These are phyloP conservation scores for Calliphora vicina DNA, from an alignment of 1,140 invertebrate genomes.

Conservation along the genomic window DNA sequence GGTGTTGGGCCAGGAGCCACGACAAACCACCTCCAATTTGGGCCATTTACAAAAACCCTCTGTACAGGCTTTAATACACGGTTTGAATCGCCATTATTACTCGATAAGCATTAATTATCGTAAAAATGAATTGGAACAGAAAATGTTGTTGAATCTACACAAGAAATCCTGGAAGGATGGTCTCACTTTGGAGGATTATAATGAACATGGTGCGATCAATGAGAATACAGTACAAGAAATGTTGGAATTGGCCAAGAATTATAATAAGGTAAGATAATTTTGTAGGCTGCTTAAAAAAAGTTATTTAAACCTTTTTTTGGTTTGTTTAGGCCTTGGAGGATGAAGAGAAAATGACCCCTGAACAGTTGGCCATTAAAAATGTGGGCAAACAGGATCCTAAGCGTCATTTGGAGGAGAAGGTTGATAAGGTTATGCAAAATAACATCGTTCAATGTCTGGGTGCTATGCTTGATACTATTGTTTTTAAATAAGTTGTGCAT, in stretches of 20 bases:
- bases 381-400: conserved; percentile 99
- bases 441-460: conserved; percentile 99
- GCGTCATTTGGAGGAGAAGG: conserved; percentile 98
- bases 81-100: conserved; percentile 98
- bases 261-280: conserved; percentile 83
- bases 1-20: conserved; percentile 97
- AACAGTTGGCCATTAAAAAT: conserved; percentile 99
- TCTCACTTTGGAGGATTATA: conserved; percentile 92
- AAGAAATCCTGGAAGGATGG: conserved; percentile 99
- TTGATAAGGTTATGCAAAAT: conserved; percentile 95
- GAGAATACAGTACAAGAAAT: conserved; percentile 95
- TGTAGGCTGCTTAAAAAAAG: background rate
- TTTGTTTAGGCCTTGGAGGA: conserved; percentile 87
- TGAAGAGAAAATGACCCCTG: conserved; percentile 99
- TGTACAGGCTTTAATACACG: conserved; percentile 99
- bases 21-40: conserved; percentile 98
- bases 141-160: conserved; percentile 98
- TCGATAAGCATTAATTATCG: conserved; percentile 99
- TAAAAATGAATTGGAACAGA: conserved; percentile 99
- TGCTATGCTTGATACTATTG: conserved; percentile 97
- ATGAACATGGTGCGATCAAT: conserved; percentile 90
- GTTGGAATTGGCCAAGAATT: conserved; percentile 97
- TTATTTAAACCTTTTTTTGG: background rate
- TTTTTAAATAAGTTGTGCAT: conserved; percentile 73
- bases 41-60: conserved; percentile 99